A percentile compares a stretch with the other conserved stretches of the same genome.
Evolutionary conservation across 2,888 invertebrate species (phyloP).

Genomic region (Andrena minutula): DNA sequence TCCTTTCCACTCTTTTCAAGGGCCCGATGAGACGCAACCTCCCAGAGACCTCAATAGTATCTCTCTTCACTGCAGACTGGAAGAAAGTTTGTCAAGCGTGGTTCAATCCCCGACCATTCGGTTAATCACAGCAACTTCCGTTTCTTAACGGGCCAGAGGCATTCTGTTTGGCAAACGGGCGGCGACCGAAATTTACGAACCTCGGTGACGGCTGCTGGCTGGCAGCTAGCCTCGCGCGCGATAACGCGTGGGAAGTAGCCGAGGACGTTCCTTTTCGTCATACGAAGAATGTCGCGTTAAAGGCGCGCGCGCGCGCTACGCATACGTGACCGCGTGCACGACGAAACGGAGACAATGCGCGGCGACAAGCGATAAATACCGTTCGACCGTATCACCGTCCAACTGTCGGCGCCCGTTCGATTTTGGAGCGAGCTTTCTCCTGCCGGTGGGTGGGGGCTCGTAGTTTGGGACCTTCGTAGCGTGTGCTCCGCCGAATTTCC

Average conservation of each 20-base stretch:
- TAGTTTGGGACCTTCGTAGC: neutral
- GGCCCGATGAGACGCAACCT: too few species aligned
- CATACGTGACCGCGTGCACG: conserved; percentile 4
- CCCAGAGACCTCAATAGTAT: too few species aligned
- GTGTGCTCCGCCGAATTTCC: too few species aligned
- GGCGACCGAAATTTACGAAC: conserved; percentile 41
- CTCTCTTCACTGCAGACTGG: too few species aligned
- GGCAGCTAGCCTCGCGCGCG: conserved; percentile 36
- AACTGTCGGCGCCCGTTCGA: conserved; percentile 29
- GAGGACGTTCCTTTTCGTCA: conserved; percentile 60
- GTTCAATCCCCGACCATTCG: neutral
- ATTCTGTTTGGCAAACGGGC: conserved; percentile 33
- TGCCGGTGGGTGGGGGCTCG: neutral
- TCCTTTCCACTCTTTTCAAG: too few species aligned
- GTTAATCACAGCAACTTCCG: neutral
- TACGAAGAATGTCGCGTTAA: conserved; percentile 23
- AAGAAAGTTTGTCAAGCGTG: neutral
- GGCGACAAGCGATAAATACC: conserved; percentile 40
- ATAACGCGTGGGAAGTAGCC: conserved; percentile 59
- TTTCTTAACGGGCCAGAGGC: neutral
- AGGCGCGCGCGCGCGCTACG: neutral
- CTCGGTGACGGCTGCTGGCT: conserved; percentile 47
- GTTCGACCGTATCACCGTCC: conserved; percentile 29
- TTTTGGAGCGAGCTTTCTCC: conserved; percentile 23
- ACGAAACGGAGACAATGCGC: conserved; percentile 37